phyloP scores from a whole-genome alignment of 1,140 invertebrate species.

The Neodiprion fabricii region DNA sequence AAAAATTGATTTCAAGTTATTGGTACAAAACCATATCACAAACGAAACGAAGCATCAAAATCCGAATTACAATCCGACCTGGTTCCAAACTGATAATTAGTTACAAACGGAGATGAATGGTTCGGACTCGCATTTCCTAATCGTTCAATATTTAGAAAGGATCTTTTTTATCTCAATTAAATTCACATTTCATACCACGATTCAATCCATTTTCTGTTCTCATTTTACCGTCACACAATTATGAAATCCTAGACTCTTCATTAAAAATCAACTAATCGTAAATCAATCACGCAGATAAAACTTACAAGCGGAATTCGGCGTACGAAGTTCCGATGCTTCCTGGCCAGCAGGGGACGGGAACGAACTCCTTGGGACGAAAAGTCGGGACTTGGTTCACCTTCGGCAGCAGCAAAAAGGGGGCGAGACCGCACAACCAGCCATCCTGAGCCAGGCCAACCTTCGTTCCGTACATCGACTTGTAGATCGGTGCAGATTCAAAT shows the following conservation, averaged over 20 bases:
- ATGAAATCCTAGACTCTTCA: neutral
- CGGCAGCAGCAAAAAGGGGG: slow-evolving; percentile 63
- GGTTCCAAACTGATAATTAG: no score
- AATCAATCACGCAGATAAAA: slow-evolving; percentile 56
- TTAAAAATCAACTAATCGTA: neutral
- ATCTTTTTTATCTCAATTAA: no score
- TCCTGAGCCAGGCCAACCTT: slow-evolving; percentile 65
- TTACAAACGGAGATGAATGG: no score
- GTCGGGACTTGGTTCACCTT: slow-evolving; percentile 69
- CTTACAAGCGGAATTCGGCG: slow-evolving; percentile 59
- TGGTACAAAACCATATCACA: no score
- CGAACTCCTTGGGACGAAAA: slow-evolving; percentile 65
- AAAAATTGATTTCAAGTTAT: no score
- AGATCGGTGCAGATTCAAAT: slow-evolving; percentile 20
- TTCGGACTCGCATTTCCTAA: no score
- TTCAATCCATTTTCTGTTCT: no score
- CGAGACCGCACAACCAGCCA: slow-evolving; percentile 53
- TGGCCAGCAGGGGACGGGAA: slow-evolving; percentile 44
- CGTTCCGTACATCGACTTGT: slow-evolving; percentile 56
- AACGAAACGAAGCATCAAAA: no score
- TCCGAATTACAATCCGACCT: no score
- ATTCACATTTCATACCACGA: no score
- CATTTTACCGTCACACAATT: neutral
- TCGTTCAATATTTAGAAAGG: no score
- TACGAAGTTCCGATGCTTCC: slow-evolving; percentile 60